A percentile compares a stretch with the other conserved stretches of the same genome.
Conservation (phyloP, 2,888 invertebrate genomes). For the Nipponacmea schrenckii region DNA sequence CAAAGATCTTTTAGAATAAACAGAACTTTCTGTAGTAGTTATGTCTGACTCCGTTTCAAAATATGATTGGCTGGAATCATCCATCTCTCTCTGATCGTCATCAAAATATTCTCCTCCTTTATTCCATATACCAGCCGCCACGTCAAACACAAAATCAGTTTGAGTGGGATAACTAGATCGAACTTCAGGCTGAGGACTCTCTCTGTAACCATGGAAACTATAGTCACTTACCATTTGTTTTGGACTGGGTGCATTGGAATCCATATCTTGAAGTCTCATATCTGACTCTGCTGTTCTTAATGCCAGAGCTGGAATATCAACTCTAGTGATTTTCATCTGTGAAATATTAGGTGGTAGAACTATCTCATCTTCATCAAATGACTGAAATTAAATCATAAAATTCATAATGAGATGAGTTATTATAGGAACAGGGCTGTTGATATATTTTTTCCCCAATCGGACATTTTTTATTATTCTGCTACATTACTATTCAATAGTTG, state of each 20-base stretch:
- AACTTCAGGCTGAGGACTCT: neutral
- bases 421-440: too few species aligned
- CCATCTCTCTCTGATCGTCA: neutral
- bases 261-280: neutral
- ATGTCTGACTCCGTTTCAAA: neutral
- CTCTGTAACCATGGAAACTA: neutral
- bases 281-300: neutral
- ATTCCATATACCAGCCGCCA: neutral
- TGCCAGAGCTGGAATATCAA: constrained; percentile 20
- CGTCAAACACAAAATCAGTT: neutral
- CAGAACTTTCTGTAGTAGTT: neutral
- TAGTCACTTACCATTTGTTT: neutral
- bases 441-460: too few species aligned
- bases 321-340: constrained; percentile 22
- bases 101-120: neutral
- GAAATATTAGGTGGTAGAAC: constrained; percentile 13
- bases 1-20: neutral
- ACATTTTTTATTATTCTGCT: too few species aligned
- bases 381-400: constrained; percentile 4
- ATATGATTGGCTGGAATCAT: neutral
- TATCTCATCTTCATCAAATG: constrained; percentile 15
- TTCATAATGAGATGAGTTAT: too few species aligned
- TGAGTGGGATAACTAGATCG: neutral
- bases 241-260: neutral
- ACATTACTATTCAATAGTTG: too few species aligned